Evolutionary conservation across 1,140 invertebrate genomes (phyloP), one percentile per base, ranked within the genome.

Genomic region (Apocrypta bakeri): DNA sequence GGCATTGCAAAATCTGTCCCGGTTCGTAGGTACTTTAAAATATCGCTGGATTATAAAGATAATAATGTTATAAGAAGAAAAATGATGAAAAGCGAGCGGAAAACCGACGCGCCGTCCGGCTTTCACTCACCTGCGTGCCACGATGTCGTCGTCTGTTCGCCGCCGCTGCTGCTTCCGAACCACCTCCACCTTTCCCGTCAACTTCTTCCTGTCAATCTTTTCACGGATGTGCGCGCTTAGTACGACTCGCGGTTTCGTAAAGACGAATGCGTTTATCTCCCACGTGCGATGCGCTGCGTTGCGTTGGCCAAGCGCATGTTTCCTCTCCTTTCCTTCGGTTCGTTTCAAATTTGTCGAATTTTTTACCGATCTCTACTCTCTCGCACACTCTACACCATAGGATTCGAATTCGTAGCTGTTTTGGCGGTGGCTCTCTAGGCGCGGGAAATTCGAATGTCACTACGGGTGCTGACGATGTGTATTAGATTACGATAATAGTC

Each of bases 61-160:
- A 27, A 63, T 33, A 31, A 24, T 24, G 14, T 2, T 37, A 72
- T 0, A 29, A 27, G 24, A 25, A 21, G 2, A 17, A 8, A 42
- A 25, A 24, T 2, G 75, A 21, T 31, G 9, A 11, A 61, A 29
- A 61, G 21, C 9, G 21, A 12, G 61, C 61, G 17, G 29, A 21
- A 12, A 33, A 56, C 25, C 75, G 14, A 24, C 6, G 33, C 9
- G 17, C 24, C 3, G 56, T 33, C 56, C 56, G 33, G 74, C 74
- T 78, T 78, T 78, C 63, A 79, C 82, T 83, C 76, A 83, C 82
- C 82, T 42, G 76, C 76, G 73, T 79, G 56, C 82, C 82, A 83
- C 76, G 76, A 64, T 31, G 76, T 66, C 37, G 68, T 77, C 48
- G 71, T 80, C 69, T 42, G 29, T 12, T 21, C 24, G 68, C 24